Base-by-base conservation (phyloP, 2,113 vertebrate genomes). In the Peucedramus taeniatus region DNA sequence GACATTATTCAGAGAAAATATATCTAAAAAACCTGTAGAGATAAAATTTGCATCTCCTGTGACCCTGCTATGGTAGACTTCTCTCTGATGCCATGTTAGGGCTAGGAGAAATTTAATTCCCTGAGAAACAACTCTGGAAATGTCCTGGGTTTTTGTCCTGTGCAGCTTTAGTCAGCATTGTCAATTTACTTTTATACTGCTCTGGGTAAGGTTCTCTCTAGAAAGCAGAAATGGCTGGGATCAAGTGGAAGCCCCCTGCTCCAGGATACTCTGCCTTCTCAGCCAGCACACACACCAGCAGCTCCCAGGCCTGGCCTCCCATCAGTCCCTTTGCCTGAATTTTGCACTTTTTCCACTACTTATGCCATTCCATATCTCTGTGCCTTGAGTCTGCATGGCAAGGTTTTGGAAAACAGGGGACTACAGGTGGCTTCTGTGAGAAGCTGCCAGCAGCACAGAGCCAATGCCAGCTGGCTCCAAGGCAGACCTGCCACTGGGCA, bases 11-110 rank as follows among this genome's bases (percentile, higher is more conserved):
- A 75, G 27, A 63, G 7, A 33, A 83, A 89, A 77, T 26, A 50
- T 42, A 47, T 92, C 64, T 90, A 64, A 91, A 96, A 97, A 94
- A 24, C 28, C 4, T 45, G 56, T 49, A 22, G 72, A 97, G 85
- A 75, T 94, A 83, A 94, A 68, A 57, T 91, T 76, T 70, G 42
- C 45, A 57, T 86, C 51, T 97, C 10, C 45, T 65, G 9, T 78
- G 35, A 12, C 40, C 47, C 76, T 53, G 53, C 31, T 85, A 21
- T 61, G 44, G 39, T 51, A 78, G 64, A 74, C 83, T 75, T 91
- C 63, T 56, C 77, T 69, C 80, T 75, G 51, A 72, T 66, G 68
- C 37, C 59, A 54, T 54, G 30, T 56, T 86, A 81, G 20, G 53
- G 68, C 59, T 94, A 93, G 88, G 63, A 93, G 71, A 94, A 87